Conservation (phyloP, 2,888 invertebrate species). For the Theodoxus fluviatilis region DNA sequence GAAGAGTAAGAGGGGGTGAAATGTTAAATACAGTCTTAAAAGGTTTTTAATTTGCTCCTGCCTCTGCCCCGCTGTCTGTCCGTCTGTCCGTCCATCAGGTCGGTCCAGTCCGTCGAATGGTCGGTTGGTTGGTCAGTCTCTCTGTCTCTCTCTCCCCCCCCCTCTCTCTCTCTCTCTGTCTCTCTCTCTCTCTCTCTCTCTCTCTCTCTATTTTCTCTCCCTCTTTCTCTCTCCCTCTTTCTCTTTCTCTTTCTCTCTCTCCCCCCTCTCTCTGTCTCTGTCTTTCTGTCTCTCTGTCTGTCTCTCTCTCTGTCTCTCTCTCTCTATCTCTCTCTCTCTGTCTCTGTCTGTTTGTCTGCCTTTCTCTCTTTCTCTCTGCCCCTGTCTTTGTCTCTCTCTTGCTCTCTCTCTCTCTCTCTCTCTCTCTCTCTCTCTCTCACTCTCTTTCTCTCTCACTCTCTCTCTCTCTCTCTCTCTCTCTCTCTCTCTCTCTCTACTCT, state of each 20-base stretch:
- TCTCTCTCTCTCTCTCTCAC: background rate
- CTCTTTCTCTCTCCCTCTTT: slow-evolving; percentile 8
- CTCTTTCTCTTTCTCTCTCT: background rate
- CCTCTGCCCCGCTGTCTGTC: background rate
- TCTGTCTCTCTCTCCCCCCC: slow-evolving; percentile 85
- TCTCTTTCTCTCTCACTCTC: background rate
- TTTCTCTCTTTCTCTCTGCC: background rate
- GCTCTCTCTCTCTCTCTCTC: background rate
- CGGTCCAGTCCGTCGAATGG: background rate
- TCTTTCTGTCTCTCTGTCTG: slow-evolving; percentile 16
- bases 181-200: background rate
- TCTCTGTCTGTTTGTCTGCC: slow-evolving; percentile 77
- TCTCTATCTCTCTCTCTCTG: slow-evolving; percentile 66
- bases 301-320: background rate
- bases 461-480: background rate
- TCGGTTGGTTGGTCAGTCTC: background rate
- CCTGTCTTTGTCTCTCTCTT: background rate
- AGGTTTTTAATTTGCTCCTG: too few relatives aligned
- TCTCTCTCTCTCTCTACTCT: background rate
- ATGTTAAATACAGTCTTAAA: too few relatives aligned
- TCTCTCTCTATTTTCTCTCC: background rate
- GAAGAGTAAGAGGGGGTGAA: too few relatives aligned
- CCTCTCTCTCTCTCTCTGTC: background rate
- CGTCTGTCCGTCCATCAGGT: slow-evolving; percentile 10
- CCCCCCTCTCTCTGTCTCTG: background rate